Percentiles rank a stretch among this genome's conserved stretches.
These are phyloP conservation scores for Cardinalis cardinalis DNA, from an alignment of 2,113 vertebrate genomes.

Conservation along the genomic window DNA sequence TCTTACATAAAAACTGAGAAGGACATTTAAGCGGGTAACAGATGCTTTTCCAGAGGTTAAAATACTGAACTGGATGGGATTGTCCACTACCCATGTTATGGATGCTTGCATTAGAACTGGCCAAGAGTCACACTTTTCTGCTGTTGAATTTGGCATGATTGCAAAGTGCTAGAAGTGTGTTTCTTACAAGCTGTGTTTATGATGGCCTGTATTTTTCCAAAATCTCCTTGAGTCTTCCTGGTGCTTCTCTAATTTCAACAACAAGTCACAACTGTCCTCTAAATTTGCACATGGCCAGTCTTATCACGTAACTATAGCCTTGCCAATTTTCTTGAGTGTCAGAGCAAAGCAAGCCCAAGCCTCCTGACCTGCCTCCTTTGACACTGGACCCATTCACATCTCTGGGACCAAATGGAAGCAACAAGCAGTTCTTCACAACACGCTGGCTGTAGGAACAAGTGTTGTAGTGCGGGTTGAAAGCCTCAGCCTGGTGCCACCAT, in stretches of 20 bases:
- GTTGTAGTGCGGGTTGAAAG: constrained; percentile 67
- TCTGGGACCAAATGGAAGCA: constrained; percentile 59
- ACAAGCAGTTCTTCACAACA: constrained; percentile 43
- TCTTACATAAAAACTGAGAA: not conserved
- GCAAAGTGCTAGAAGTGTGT: not conserved
- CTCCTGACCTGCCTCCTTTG: not conserved
- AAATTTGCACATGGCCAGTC: not conserved
- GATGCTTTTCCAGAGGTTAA: not conserved
- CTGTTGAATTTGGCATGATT: not conserved
- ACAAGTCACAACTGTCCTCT: not conserved
- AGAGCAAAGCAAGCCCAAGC: constrained; percentile 2
- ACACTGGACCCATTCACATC: constrained; percentile 38
- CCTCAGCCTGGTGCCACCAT: constrained; percentile 68
- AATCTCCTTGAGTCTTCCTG: not conserved
- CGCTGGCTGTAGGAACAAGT: constrained; percentile 39
- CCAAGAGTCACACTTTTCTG: not conserved
- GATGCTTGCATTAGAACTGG: not conserved
- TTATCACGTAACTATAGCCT: not conserved
- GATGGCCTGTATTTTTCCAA: not conserved
- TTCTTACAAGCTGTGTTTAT: not conserved
- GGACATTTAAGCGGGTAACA: not conserved
- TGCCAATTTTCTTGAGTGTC: constrained; percentile 30
- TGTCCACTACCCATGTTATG: not conserved
- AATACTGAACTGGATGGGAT: not conserved
- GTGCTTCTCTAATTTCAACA: constrained; percentile 19